Evolutionary conservation across 2,888 invertebrate species (phyloP).

Genomic region (Ethmia dodecea): DNA sequence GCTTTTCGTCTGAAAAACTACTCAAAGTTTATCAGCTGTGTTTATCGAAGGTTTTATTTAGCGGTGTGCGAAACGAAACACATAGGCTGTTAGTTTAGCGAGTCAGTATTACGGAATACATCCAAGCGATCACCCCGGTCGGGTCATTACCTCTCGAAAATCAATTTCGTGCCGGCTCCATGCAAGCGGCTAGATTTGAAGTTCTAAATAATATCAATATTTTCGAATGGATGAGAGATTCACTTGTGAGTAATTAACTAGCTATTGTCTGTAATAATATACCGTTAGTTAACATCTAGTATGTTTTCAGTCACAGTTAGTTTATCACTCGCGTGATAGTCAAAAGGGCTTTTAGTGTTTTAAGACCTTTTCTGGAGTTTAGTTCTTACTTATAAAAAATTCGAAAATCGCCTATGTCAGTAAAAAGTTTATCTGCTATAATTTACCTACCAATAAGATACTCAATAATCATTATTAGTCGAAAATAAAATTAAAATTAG

Average conservation of each 20-base stretch:
- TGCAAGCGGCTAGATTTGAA: background rate
- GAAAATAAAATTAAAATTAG: too few relatives aligned
- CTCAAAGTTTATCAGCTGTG: conserved; percentile 25
- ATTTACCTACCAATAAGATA: too few relatives aligned
- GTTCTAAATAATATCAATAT: conserved; percentile 22
- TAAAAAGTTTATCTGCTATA: too few relatives aligned
- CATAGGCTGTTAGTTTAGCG: conserved; percentile 14
- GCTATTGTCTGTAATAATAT: too few relatives aligned
- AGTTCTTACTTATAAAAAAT: too few relatives aligned
- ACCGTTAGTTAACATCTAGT: too few relatives aligned
- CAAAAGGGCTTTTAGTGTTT: too few relatives aligned
- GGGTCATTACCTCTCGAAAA: conserved; percentile 14
- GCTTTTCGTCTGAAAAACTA: conserved; percentile 14
- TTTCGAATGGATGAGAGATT: conserved; percentile 34
- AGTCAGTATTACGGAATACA: conserved; percentile 34
- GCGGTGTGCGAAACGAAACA: conserved; percentile 3
- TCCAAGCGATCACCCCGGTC: conserved; percentile 23
- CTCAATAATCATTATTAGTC: too few relatives aligned
- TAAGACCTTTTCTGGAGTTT: too few relatives aligned
- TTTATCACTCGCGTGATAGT: too few relatives aligned
- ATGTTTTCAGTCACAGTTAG: too few relatives aligned
- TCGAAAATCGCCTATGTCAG: too few relatives aligned
- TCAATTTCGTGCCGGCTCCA: background rate
- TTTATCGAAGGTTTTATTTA: conserved; percentile 34
- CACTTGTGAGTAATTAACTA: conserved; percentile 39